Conservation (phyloP, 2,888 invertebrate species). For the Philopedon plagiatum region DNA sequence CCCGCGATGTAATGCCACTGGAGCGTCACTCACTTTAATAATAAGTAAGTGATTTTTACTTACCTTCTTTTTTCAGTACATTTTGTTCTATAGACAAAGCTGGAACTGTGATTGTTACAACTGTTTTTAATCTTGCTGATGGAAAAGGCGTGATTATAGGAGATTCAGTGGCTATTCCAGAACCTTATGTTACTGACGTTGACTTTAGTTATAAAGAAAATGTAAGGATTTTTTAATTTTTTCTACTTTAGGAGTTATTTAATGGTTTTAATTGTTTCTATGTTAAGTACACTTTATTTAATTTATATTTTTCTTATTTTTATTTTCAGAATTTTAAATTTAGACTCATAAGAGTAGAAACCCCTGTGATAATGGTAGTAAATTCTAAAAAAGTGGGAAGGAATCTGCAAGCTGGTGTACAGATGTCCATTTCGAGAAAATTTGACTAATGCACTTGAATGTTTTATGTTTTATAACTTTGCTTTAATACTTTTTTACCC, state of each 20-base stretch:
- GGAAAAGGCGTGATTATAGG: conserved; percentile 89
- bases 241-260: background rate
- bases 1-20: too few species aligned
- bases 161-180: conserved; percentile 86
- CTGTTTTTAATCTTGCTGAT: conserved; percentile 87
- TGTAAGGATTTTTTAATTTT: conserved; percentile 66
- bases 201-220: conserved; percentile 72
- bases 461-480: conserved; percentile 16
- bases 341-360: conserved; percentile 83
- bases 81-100: conserved; percentile 85
- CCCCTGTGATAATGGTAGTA: conserved; percentile 80
- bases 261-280: conserved; percentile 12
- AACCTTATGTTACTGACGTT: conserved; percentile 77
- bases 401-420: conserved; percentile 77
- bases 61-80: conserved; percentile 74
- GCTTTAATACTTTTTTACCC: conserved; percentile 23
- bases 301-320: background rate
- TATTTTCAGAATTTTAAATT: conserved; percentile 79
- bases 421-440: conserved; percentile 78
- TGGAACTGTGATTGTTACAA: conserved; percentile 80
- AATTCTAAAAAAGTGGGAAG: conserved; percentile 83
- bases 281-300: too few species aligned
- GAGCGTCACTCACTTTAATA: too few species aligned
- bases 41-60: too few species aligned
- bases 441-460: conserved; percentile 66